Conservation (phyloP, 2,113 vertebrate species). For the Trematocara zebra region DNA sequence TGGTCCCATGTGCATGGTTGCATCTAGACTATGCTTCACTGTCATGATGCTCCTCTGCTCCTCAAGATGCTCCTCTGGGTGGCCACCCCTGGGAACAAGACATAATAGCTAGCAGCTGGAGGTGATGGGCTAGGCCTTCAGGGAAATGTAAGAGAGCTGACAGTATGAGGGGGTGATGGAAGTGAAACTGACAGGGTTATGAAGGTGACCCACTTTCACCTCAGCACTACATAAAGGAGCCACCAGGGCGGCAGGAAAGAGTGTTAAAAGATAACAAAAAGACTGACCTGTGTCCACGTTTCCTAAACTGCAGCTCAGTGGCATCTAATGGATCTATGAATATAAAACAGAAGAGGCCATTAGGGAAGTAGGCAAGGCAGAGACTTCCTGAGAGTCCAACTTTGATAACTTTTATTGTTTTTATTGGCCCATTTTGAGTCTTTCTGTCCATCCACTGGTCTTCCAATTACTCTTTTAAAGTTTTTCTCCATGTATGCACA, state of each 20-base stretch:
- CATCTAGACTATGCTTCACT: neutral
- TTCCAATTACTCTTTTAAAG: neutral
- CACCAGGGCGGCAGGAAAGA: neutral
- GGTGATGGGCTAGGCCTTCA: slow-evolving; percentile 38
- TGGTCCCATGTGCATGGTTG: neutral
- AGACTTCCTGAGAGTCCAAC: neutral
- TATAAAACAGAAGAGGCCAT: neutral
- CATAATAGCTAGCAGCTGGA: slow-evolving; percentile 61
- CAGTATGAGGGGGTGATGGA: slow-evolving; percentile 20
- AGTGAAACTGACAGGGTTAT: slow-evolving; percentile 20
- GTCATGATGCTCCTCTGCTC: too few relatives aligned
- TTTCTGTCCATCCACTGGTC: neutral
- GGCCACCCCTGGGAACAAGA: slow-evolving; percentile 49
- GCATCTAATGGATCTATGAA: neutral
- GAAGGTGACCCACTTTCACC: slow-evolving; percentile 66
- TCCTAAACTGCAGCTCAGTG: neutral
- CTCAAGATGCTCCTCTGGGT: slow-evolving; percentile 1
- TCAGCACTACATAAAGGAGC: slow-evolving; percentile 43
- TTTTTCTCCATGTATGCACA: neutral
- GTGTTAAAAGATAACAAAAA: neutral
- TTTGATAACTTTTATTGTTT: neutral
- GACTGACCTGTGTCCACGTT: neutral
- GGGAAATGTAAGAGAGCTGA: slow-evolving; percentile 40
- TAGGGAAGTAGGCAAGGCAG: neutral
- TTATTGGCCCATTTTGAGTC: neutral